Evolutionary conservation across 2,888 invertebrate genomes (phyloP).

Genomic region (Oscheius sp.): DNA sequence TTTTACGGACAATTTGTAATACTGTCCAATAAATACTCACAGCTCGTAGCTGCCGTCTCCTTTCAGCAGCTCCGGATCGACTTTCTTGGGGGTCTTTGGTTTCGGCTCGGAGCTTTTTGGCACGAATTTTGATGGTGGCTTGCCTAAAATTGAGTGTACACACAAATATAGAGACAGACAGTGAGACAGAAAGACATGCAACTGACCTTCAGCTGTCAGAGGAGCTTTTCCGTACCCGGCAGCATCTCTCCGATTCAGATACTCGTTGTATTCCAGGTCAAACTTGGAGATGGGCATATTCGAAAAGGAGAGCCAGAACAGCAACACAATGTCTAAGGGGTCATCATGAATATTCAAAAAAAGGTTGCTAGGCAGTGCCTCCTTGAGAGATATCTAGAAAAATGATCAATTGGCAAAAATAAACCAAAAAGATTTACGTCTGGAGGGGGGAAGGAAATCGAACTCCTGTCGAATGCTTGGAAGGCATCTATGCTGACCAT

Average conservation of each 20-base stretch:
- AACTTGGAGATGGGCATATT: constrained; percentile 38
- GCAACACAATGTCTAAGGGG: background rate
- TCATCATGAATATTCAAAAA: too few relatives aligned
- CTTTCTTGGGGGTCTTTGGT: constrained; percentile 10
- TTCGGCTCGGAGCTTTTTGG: constrained; percentile 12
- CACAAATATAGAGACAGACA: background rate
- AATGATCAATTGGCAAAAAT: background rate
- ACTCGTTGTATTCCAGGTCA: constrained; percentile 53
- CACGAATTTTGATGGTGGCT: background rate
- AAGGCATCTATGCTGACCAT: constrained; percentile 55
- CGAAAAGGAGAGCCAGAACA: background rate
- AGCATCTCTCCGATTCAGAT: constrained; percentile 43
- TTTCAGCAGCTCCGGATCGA: constrained; percentile 20
- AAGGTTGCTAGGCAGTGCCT: too few relatives aligned
- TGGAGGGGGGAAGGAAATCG: constrained; percentile 32
- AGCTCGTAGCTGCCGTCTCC: constrained; percentile 26
- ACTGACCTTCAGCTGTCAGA: background rate
- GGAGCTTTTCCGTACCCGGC: constrained; percentile 39
- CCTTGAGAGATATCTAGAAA: too few relatives aligned
- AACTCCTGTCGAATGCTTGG: constrained; percentile 59
- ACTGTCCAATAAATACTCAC: constrained; percentile 3
- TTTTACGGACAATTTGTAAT: background rate
- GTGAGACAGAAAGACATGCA: background rate
- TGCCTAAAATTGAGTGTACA: background rate
- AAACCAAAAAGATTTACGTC: background rate